Conservation (phyloP, 23 tunicate genomes). For the Oikopleura vanhoeffeni region DNA sequence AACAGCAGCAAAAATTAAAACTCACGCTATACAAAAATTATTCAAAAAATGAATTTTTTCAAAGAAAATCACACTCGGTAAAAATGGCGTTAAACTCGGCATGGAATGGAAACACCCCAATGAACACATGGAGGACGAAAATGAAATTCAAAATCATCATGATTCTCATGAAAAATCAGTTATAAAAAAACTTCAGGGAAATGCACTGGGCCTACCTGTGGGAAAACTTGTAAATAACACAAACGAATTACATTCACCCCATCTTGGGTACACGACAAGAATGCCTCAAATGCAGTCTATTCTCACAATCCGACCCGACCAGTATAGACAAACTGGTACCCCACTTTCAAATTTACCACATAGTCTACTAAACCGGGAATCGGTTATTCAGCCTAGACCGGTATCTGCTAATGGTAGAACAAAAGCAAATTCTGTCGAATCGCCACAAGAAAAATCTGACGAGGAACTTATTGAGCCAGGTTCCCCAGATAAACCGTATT, state of each 20-base stretch:
- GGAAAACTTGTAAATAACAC: background rate
- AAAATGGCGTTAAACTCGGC: background rate
- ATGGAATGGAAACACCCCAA: background rate
- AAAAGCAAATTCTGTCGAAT: slow-evolving; percentile 4
- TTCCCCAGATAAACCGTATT: background rate
- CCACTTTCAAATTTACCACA: background rate
- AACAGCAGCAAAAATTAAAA: too few relatives aligned
- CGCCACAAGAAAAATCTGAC: slow-evolving; percentile 13
- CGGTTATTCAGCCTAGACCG: background rate
- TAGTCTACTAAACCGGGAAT: background rate
- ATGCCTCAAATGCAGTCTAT: slow-evolving; percentile 14
- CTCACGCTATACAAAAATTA: too few relatives aligned
- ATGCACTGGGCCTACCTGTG: background rate
- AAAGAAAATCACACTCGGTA: slow-evolving; percentile 1
- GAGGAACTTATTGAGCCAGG: slow-evolving; percentile 2
- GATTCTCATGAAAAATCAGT: background rate
- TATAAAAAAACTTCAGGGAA: background rate
- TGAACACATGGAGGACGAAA: too few relatives aligned
- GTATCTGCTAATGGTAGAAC: background rate
- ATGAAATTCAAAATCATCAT: background rate
- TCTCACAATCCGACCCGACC: background rate
- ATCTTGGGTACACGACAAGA: background rate
- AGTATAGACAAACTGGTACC: background rate
- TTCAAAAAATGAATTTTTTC: background rate
- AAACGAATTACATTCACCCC: background rate